Conservation (phyloP, 2,888 invertebrate genomes). For the Merodon equestris region DNA sequence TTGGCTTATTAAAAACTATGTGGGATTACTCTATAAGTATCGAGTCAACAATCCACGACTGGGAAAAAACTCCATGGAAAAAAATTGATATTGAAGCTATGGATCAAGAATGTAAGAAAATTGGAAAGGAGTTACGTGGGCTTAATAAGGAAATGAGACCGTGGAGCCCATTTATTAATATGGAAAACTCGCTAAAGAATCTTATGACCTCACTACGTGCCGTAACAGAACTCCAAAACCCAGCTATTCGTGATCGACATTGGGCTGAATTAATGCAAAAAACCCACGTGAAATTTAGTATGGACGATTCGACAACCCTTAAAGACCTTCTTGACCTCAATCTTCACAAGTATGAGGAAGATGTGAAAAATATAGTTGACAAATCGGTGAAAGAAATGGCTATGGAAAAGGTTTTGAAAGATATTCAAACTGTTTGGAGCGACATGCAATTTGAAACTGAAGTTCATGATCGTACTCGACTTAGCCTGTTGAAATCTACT, state of each 20-base stretch:
- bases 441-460: constrained; percentile 89
- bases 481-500: constrained; percentile 87
- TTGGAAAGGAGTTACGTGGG: constrained; percentile 89
- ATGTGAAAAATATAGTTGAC: constrained; percentile 96
- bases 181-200: constrained; percentile 92
- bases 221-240: constrained; percentile 95
- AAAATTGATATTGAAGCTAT: constrained; percentile 96
- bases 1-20: constrained; percentile 87
- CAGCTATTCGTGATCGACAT: constrained; percentile 94
- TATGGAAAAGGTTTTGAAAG: constrained; percentile 96
- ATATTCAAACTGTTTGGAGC: constrained; percentile 90
- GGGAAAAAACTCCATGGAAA: constrained; percentile 96
- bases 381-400: constrained; percentile 97
- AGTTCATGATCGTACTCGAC: constrained; percentile 89
- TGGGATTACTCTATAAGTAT: constrained; percentile 95
- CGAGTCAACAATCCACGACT: constrained; percentile 90
- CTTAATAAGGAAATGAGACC: constrained; percentile 89
- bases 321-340: constrained; percentile 92
- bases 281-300: constrained; percentile 84
- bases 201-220: constrained; percentile 95
- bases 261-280: constrained; percentile 96
- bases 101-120: constrained; percentile 96
- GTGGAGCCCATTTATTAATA: constrained; percentile 88
- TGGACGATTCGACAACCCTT: constrained; percentile 85
- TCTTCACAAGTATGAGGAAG: constrained; percentile 95